phyloP scores from a whole-genome alignment of 1,140 invertebrate species.

The Tetraneura akinire region DNA sequence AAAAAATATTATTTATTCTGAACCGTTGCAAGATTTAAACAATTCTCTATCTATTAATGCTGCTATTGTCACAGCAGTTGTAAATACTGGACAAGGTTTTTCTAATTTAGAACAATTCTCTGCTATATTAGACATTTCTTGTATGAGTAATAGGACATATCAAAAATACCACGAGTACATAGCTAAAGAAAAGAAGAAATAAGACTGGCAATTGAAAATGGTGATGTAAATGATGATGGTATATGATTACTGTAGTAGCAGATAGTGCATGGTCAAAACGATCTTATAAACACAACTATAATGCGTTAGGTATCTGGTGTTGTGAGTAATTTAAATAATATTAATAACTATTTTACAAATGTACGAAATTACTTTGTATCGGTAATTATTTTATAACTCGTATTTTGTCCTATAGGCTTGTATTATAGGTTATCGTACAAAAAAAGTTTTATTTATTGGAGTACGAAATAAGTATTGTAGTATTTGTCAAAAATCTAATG shows the following conservation, averaged over 20 bases:
- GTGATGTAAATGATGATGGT: conserved; percentile 40
- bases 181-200: conserved; percentile 53
- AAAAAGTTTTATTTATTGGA: conserved; percentile 54
- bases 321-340: conserved; percentile 35
- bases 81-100: neutral
- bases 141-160: neutral
- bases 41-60: neutral
- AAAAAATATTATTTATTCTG: neutral
- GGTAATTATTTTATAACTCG: neutral
- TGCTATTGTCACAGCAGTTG: neutral
- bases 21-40: neutral
- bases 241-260: conserved; percentile 56
- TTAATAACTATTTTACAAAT: neutral
- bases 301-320: conserved; percentile 57
- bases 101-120: neutral
- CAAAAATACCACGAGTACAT: conserved; percentile 1
- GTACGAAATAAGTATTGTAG: conserved; percentile 43
- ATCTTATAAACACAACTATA: conserved; percentile 57
- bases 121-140: conserved; percentile 2
- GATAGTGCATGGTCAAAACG: conserved; percentile 58
- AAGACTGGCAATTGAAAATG: conserved; percentile 42
- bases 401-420: conserved; percentile 22
- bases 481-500: neutral
- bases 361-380: neutral
- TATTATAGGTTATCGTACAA: conserved; percentile 53